Base-by-base conservation (phyloP, 2,888 invertebrate genomes). In the Drosophila pegasa region DNA sequence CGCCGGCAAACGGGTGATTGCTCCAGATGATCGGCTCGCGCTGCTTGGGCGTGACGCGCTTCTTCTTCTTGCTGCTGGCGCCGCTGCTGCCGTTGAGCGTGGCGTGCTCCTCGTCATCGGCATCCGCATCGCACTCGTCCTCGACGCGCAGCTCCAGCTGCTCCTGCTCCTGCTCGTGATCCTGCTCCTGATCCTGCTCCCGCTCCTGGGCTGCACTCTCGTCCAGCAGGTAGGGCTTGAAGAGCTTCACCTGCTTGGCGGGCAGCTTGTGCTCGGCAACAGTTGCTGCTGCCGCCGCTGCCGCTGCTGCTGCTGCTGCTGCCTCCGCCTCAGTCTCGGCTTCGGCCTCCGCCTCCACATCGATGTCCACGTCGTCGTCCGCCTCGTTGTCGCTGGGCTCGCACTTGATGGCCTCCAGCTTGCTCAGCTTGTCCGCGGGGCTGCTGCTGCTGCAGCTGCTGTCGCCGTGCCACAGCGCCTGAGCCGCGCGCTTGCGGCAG, bases 141-240 rank as follows among this genome's bases (percentile, higher is more conserved):
- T 80, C 71, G 9, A 38, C 75, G 29, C 62, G 56, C 78, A 75
- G 27, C 35, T 78, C 72, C 35, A 63, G 56, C 35, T 80, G 69
- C n/a, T 51, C 29, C 8, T 18, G 18, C 0, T 69, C 55, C 9
- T 45, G 27, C 16, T 61, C 50, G 6, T 8, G 40, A 3, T 41
- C 48, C 10, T 6, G 16, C 3, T 52, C 27, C 31, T 35, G 55
- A 5, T 45, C 22, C 6, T 29, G 20, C 3, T 43, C 51, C 2
- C 22, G n/a, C 0, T 59, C 60, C 64, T 10, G 71, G 47, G 43
- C 65, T 25, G 60, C 52, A 43, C 94, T 93, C 43, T 95, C 94
- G 84, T 95, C 95, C 71, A 95, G 93, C 54, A 96, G 93, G 91
- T 96, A 96, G 31, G 96, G 96, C 89, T 96, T 95, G 92, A 96